phyloP scores from a whole-genome alignment of 1,140 invertebrate genomes.

The Brachionus asplanchnoidis region DNA sequence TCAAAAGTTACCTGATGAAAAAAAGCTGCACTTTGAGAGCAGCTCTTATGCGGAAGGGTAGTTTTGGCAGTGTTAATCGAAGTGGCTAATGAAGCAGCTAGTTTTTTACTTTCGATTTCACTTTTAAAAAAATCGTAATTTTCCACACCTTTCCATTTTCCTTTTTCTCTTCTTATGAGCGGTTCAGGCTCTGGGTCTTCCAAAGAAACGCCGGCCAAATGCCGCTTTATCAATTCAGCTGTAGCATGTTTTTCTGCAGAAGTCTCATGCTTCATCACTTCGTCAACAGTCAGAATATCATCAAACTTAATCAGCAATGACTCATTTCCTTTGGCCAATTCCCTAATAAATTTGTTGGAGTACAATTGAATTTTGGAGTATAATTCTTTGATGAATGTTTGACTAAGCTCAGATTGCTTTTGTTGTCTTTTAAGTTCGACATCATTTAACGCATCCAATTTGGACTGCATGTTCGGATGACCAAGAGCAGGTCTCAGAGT shows the following conservation, averaged over 20 bases:
- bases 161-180: constrained; percentile 8
- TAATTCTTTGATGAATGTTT: neutral
- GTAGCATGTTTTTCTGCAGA: constrained; percentile 18
- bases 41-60: neutral
- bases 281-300: constrained; percentile 36
- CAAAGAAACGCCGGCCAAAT: neutral
- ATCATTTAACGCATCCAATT: neutral
- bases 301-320: constrained; percentile 29
- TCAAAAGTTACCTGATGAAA: neutral
- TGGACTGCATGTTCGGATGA: neutral
- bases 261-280: constrained; percentile 25
- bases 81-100: neutral
- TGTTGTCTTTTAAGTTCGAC: neutral
- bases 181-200: constrained; percentile 34
- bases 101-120: neutral
- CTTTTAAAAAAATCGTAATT: constrained; percentile 23
- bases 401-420: neutral
- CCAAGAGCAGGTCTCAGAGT: neutral
- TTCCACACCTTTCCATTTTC: constrained; percentile 32
- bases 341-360: neutral
- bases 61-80: constrained; percentile 21
- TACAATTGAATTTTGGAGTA: neutral
- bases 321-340: constrained; percentile 15
- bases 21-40: neutral
- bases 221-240: neutral